Evolutionary conservation across 2,113 vertebrate species (phyloP), one percentile per base, ranked within the genome.

Genomic region (Microcebus griseorufus): DNA sequence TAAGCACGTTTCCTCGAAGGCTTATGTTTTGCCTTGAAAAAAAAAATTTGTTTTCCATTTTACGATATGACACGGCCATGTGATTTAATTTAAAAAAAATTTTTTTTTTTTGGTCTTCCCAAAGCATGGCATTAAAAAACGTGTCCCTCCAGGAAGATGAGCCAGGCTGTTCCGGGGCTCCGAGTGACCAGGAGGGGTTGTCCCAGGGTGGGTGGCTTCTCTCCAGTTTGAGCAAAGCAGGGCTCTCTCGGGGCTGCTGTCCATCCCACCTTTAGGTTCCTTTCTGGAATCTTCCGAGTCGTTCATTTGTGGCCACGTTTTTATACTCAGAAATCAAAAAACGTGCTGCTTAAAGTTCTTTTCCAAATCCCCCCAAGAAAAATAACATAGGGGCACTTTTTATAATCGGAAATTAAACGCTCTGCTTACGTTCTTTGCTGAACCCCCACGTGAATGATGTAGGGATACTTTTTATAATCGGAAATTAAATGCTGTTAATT

Each of bases 141-240:
- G 4, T 7, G 20, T 32, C 62, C 64, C 3, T 62, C 37, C 64
- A 29, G 53, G 17, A 69, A 92, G n/a, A 12, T 13, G 8, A 0
- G 1, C 6, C 6, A 5, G 53, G 20, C 12, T 45, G 34, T 29
- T 45, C 76, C 5, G 5, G 75, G 75, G 22, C 34, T 25, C 3
- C 0, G 0, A 1, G 0, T 0, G 8, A 27, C 9, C 20, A 7
- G 0, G 9, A 13, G 20, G 6, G 1, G 0, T 29, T 6, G 4
- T 14, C 29, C 23, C 45, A 20, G 12, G 16, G 5, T 45, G 14
- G 12, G 45, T 9, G 45, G 45, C 29, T 29, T 25, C 55, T 69
- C 42, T 39, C 73, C 7, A 1, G 12, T 3, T 13, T 64, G 45
- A 79, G 80, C 27, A 34, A 37, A 0, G 5, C 16, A 32, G 42